Conservation (phyloP, 23 tunicate species). For the Aplidium turbinatum region DNA sequence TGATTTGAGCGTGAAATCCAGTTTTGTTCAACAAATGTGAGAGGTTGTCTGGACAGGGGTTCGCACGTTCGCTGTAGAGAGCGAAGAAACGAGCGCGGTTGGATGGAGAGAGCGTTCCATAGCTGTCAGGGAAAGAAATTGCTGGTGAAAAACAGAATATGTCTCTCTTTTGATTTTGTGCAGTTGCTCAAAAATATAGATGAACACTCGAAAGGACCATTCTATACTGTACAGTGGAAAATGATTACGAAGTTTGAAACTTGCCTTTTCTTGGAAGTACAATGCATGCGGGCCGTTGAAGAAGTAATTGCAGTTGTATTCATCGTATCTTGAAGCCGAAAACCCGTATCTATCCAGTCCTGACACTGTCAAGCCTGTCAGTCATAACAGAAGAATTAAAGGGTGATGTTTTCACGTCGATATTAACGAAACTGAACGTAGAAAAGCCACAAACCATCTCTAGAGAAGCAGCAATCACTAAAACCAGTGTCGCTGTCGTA, state of each 20-base stretch:
- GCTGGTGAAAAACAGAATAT: too few relatives aligned
- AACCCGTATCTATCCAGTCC: conserved; percentile 81
- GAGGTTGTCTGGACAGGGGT: conserved; percentile 26
- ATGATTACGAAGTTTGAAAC: too few relatives aligned
- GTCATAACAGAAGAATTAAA: too few relatives aligned
- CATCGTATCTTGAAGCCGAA: conserved; percentile 56
- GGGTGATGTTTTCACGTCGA: too few relatives aligned
- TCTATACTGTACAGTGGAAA: too few relatives aligned
- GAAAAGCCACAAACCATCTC: conserved; percentile 84
- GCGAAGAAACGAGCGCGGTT: conserved; percentile 50
- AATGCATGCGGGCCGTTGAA: conserved; percentile 66
- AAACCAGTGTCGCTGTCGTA: conserved; percentile 74
- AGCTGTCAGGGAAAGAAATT: too few relatives aligned
- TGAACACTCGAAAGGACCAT: too few relatives aligned
- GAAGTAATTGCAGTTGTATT: conserved; percentile 45
- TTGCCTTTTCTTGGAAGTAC: conserved; percentile 51
- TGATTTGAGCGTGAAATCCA: conserved; percentile 24
- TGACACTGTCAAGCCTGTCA: conserved; percentile 71
- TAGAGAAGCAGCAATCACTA: conserved; percentile 82
- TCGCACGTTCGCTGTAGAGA: conserved; percentile 58
- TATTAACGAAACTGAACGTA: too few relatives aligned
- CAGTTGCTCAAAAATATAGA: too few relatives aligned
- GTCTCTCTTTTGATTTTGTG: too few relatives aligned
- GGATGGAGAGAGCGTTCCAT: conserved; percentile 67
- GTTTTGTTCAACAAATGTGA: conserved; percentile 6